These are phyloP conservation scores for Phalangium opilio DNA, from an alignment of 2,888 invertebrate species.

Conservation along the genomic window DNA sequence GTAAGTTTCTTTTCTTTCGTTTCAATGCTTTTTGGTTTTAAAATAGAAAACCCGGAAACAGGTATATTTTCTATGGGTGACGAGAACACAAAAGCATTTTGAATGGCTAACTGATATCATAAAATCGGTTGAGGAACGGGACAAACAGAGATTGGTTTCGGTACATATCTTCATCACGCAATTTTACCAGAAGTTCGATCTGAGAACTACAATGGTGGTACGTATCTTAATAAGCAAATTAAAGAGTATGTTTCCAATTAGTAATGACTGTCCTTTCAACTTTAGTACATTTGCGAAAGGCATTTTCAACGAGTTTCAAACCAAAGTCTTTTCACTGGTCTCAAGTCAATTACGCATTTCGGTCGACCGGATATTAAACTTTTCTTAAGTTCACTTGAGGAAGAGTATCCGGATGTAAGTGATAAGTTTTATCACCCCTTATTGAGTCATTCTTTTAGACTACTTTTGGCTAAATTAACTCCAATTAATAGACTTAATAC, in stretches of 20 bases:
- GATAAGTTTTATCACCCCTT: too few species aligned
- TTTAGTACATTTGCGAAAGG: slow-evolving; percentile 44
- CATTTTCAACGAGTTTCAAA: slow-evolving; percentile 44
- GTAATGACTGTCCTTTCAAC: slow-evolving; percentile 13
- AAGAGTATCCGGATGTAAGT: slow-evolving; percentile 28
- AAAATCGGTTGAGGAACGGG: slow-evolving; percentile 40
- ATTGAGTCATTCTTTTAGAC: too few species aligned
- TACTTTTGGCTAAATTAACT: too few species aligned
- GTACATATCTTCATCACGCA: slow-evolving; percentile 47
- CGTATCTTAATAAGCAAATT: too few species aligned
- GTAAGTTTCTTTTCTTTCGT: too few species aligned
- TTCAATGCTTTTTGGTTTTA: too few species aligned
- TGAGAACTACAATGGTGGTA: slow-evolving; percentile 45
- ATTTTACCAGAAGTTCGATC: slow-evolving; percentile 46
- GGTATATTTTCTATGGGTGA: slow-evolving; percentile 48
- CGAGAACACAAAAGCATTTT: slow-evolving; percentile 45
- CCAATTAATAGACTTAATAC: too few species aligned
- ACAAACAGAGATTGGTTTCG: slow-evolving; percentile 37
- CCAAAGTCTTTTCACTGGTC: slow-evolving; percentile 43
- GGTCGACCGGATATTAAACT: slow-evolving; percentile 42
- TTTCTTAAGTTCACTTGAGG: slow-evolving; percentile 38
- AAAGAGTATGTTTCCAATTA: too few species aligned
- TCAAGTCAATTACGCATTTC: slow-evolving; percentile 46
- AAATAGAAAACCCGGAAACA: too few species aligned
- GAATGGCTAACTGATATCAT: slow-evolving; percentile 49